Base-by-base conservation (phyloP, 2,888 invertebrate genomes). In the Drosophila quinaria region DNA sequence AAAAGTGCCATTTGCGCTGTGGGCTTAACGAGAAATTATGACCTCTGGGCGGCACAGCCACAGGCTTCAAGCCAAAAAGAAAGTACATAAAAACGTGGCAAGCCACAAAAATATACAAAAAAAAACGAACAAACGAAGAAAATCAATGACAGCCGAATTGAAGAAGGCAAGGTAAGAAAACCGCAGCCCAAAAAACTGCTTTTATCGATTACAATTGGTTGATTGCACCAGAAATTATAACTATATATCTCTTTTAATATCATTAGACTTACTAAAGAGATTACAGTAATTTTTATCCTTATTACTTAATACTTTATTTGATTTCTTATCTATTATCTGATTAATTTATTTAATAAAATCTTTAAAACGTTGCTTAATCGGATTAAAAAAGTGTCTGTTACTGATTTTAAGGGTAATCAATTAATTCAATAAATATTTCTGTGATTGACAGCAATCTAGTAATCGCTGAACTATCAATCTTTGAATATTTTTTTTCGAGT, bases 11-110 rank as follows among this genome's bases (percentile, higher is more conserved):
- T 91, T 91, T 91, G 90, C 83, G 82, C 85, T 84, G 62, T 49
- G 66, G 77, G 90, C 88, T 91, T 91, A 91, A 91, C 87, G 80
- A 88, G 87, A 90, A 91, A 90, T 90, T 91, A 91, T 91, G 81
- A 83, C 89, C 81, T 65, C 68, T 69, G 87, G 67, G 83, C 70
- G 63, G 66, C 66, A 46, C 64, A 65, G 55, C 49, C 58, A 64
- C 19, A 58, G 50, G 49, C 64, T 65, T 60, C 17, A 52, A 29
- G n/a, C 62, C 68, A 19, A 54, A 59, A 60, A 56, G 37, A 60
- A 72, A 61, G 63, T 60, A 39, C 50, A 78, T 61, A 78, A 78
- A 78, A 65, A 61, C 22, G 25, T 47, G 64, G 41, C 41, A 65
- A 49, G 33, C 42, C 46, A 42, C 42, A 55, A 17, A 25, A 62